Evolutionary conservation across 2,888 invertebrate species (phyloP), one percentile per base, ranked within the genome.

Genomic region (Andrena haemorrhoa): DNA sequence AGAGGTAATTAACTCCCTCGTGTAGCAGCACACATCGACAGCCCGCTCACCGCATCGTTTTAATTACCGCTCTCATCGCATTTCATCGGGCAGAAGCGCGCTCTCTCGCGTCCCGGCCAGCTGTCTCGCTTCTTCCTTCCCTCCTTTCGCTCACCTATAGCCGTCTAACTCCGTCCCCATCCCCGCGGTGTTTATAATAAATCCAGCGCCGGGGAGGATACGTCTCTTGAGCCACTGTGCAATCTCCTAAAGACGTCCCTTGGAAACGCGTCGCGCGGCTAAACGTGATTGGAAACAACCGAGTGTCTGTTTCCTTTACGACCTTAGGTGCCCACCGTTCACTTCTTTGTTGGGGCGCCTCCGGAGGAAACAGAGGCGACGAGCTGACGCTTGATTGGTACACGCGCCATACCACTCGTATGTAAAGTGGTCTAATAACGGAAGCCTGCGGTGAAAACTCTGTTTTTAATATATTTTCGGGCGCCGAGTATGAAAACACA

Each of bases 1-100:
- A 87, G 91, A 91, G 92, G 91, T 92, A 93, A 92, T 93, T 92
- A 92, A 93, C 91, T 93, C 90, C 91, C 91, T 89, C 85, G 89
- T 87, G 86, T 87, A 87, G 85, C 56, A 23, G 56, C 87, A 81
- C 79, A 83, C 85, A 86, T 69, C 80, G 79, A 64, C 84, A 85
- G 77, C 79, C 41, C 87, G 85, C 84, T 75, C 86, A 84, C 89
- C 86, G 87, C 90, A 88, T 90, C 91, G 90, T 91, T 92, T 92
- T 92, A 92, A 92, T 92, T 92, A 92, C 91, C 91, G 86, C 88
- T 91, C 90, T 91, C 89, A 86, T 91, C 89, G 91, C 91, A 89
- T 91, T 91, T 91, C 92, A 92, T 92, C 90, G 90, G 90, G 90
- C 91, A 91, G 89, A 88, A 88, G 89, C 84, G 80, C 7, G 51